Evolutionary conservation across 2,113 vertebrate species (phyloP).

Genomic region (Gavialis gangeticus): DNA sequence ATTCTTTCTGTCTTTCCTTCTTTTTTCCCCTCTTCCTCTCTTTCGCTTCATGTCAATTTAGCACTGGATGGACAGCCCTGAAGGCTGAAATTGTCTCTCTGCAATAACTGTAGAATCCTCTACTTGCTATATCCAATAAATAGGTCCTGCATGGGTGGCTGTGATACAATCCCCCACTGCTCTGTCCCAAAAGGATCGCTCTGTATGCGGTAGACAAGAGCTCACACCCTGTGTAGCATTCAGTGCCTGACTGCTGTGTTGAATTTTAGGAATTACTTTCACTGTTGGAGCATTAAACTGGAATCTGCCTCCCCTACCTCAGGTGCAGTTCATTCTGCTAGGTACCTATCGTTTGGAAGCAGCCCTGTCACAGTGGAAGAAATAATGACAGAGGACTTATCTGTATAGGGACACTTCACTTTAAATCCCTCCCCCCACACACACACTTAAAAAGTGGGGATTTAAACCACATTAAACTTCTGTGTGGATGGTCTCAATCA

Average conservation of each 20-base stretch:
- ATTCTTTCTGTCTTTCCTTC: neutral
- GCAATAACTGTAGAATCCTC: neutral
- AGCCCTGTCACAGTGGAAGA: neutral
- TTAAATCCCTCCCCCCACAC: neutral
- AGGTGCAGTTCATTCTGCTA: neutral
- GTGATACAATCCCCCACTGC: neutral
- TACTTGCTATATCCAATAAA: neutral
- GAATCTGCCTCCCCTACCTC: neutral
- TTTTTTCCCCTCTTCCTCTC: neutral
- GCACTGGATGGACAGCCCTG: neutral
- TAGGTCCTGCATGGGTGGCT: no score
- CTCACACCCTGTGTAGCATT: accelerated
- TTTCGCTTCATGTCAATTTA: neutral
- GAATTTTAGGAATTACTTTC: no score
- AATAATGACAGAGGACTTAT: neutral
- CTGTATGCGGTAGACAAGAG: neutral
- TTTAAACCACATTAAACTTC: slow-evolving; percentile 35
- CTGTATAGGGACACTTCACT: neutral
- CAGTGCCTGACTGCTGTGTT: neutral
- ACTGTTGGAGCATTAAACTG: no score
- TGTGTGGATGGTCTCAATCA: slow-evolving; percentile 12
- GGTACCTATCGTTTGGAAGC: neutral
- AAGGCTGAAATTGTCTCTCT: neutral
- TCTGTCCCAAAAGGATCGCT: neutral
- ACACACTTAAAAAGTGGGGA: slow-evolving; percentile 19